Evolutionary conservation across 2,888 invertebrate species (phyloP).

Genomic region (Agonum fuliginosum): DNA sequence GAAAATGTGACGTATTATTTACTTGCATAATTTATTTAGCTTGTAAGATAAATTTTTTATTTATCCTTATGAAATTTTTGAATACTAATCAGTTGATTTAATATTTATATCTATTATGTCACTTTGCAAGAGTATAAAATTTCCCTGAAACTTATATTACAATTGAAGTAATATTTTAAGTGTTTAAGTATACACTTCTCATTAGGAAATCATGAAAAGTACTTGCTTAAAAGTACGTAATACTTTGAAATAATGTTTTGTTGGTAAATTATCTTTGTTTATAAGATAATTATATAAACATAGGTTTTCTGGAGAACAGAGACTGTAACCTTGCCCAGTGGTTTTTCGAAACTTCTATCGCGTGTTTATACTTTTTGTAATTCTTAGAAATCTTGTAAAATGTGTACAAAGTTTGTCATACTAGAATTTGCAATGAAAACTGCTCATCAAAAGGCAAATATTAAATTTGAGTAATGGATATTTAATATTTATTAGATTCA

Average conservation of each 20-base stretch:
- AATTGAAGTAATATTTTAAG: neutral
- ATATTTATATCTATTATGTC: constrained; percentile 8
- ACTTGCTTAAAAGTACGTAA: constrained; percentile 27
- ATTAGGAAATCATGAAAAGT: constrained; percentile 20
- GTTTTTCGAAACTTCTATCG: constrained; percentile 34
- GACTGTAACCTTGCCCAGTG: constrained; percentile 16
- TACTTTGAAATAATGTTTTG: constrained; percentile 33
- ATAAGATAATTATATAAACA: constrained; percentile 39
- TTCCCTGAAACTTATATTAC: constrained; percentile 4
- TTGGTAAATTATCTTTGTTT: constrained; percentile 36
- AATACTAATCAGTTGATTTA: neutral
- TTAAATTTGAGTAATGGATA: no score
- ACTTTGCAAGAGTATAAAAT: neutral
- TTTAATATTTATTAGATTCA: constrained; percentile 5
- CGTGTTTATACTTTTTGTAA: constrained; percentile 24
- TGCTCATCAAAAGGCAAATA: constrained; percentile 10
- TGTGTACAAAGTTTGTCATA: constrained; percentile 10
- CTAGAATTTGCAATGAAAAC: neutral
- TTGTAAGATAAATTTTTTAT: constrained; percentile 13
- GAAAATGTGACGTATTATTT: constrained; percentile 26
- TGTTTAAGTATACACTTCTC: neutral
- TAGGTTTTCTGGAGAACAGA: constrained; percentile 34
- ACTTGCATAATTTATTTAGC: constrained; percentile 10
- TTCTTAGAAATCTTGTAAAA: constrained; percentile 6
- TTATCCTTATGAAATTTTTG: neutral